phyloP scores from a whole-genome alignment of 2,113 vertebrate species.

The Triplophysa rosa region DNA sequence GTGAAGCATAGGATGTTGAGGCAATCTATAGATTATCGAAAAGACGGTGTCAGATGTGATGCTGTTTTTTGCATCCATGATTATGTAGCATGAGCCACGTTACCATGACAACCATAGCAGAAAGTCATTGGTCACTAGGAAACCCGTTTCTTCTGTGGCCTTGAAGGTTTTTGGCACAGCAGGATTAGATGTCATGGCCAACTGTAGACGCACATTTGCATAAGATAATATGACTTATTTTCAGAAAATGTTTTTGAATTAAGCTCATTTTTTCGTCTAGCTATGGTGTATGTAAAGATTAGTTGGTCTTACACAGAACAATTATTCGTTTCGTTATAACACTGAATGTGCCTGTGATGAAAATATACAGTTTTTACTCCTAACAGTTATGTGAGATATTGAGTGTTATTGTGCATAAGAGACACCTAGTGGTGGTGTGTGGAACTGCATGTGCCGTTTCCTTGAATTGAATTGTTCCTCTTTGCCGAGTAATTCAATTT shows the following conservation, averaged over 20 bases:
- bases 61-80: neutral
- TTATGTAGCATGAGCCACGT: neutral
- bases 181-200: neutral
- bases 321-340: neutral
- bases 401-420: constrained; percentile 47
- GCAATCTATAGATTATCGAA: neutral
- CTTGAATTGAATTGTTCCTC: neutral
- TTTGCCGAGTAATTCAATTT: neutral
- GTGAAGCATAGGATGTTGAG: neutral
- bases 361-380: neutral
- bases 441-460: constrained; percentile 5
- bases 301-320: neutral
- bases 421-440: constrained; percentile 64
- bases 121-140: constrained; percentile 6
- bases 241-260: too few relatives aligned
- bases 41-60: neutral
- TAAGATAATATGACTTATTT: too few relatives aligned
- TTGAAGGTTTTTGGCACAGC: constrained; percentile 4
- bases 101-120: neutral
- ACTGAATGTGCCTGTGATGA: neutral
- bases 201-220: neutral
- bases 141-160: neutral
- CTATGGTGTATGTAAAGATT: neutral
- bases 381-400: neutral
- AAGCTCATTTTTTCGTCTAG: too few relatives aligned